Evolutionary conservation across 2,888 invertebrate genomes (phyloP), one percentile per base, ranked within the genome.

Genomic region (Chrysolina americana): DNA sequence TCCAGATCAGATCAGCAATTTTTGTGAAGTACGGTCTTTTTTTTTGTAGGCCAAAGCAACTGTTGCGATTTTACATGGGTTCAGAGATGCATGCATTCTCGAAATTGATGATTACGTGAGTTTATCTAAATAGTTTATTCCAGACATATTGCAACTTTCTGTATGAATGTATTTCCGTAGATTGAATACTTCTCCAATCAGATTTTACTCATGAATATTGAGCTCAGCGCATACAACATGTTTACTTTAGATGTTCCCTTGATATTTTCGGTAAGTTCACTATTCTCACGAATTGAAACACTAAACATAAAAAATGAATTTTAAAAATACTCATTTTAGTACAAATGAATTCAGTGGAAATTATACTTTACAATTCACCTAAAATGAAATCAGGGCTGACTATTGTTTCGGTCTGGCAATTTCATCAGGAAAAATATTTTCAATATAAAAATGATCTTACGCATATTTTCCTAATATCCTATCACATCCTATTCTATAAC

Each of bases 201-300:
- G 23, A 59, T 59, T 23, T 59, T 28, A 15, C 6, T 59, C 5
- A 15, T 23, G 13, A 59, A 28, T 59, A 28, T 59, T 5, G 28
- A 59, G 13, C 23, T 59, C 23, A 28, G 15, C 8, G 23, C 59
- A 13, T 59, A 15, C 15, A 0, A n/a, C 28, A 59, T 59, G 59
- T 15, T 59, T 0, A 59, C 59, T 28, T 28, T 59, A 17, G 59
- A 59, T 59, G n/a, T 59, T 59, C 28, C 59, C 23, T 9, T 59
- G n/a, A 28, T 59, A n/a, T 59, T 59, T 59, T 59, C 59, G 59
- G 59, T 59, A n/a, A 59, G 59, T 59, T 15, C 10, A 50, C 17
- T 50, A 28, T 28, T 28, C 2, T 28, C 28, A 28, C 28, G 5
- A 28, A 28, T 5, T 5, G 28, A 28, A 3, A 28, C 28, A 28